phyloP scores from a whole-genome alignment of 2,888 invertebrate genomes.

The Agonopterix arenella region DNA sequence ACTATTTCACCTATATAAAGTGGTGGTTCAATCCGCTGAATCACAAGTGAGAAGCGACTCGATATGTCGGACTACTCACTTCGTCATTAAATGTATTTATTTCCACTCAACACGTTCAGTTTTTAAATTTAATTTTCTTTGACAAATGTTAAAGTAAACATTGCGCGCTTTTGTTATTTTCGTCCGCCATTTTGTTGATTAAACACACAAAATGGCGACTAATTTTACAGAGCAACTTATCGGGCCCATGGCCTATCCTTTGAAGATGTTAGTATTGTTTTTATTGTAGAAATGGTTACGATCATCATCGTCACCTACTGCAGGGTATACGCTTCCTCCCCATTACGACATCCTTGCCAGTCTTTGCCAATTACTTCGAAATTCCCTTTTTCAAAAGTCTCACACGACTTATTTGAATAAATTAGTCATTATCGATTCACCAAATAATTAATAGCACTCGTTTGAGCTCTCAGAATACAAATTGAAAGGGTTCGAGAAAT shows the following conservation, averaged over 20 bases:
- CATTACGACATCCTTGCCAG: too few relatives aligned
- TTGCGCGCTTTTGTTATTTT: conserved; percentile 10
- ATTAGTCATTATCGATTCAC: too few relatives aligned
- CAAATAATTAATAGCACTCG: too few relatives aligned
- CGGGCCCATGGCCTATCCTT: conserved; percentile 61
- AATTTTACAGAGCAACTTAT: conserved; percentile 51
- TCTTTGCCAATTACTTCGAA: too few relatives aligned
- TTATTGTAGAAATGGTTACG: background rate
- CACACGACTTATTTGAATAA: too few relatives aligned
- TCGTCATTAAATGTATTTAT: conserved; percentile 43
- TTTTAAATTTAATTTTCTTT: conserved; percentile 10
- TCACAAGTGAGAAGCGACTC: conserved; percentile 75
- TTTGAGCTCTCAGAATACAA: too few relatives aligned
- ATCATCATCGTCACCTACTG: background rate
- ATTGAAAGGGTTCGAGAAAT: too few relatives aligned
- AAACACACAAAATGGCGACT: conserved; percentile 55
- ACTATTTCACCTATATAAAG: conserved; percentile 58
- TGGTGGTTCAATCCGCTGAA: conserved; percentile 15
- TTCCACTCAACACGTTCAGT: background rate
- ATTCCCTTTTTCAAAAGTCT: too few relatives aligned
- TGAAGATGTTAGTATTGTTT: conserved; percentile 57
- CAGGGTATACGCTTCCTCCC: too few relatives aligned
- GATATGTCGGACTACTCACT: conserved; percentile 73
- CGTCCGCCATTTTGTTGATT: conserved; percentile 42
- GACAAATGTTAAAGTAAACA: conserved; percentile 35